These are phyloP conservation scores for Heterotilapia buettikoferi DNA, from an alignment of 2,113 vertebrate species.

Conservation along the genomic window DNA sequence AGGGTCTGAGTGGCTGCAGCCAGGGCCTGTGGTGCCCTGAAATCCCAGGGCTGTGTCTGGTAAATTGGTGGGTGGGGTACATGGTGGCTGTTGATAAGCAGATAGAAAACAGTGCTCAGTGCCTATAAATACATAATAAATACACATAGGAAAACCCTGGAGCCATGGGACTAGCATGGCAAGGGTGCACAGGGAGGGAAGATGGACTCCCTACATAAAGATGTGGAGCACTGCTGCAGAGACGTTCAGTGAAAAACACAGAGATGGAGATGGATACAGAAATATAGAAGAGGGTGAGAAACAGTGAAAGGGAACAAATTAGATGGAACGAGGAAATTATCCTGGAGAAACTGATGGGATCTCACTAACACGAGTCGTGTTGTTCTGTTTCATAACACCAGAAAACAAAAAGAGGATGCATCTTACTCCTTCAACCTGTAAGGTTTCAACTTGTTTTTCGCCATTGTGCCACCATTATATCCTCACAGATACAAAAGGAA, in stretches of 20 bases:
- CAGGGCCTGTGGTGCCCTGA: conserved; percentile 44
- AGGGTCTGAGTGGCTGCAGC: conserved; percentile 38
- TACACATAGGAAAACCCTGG: conserved; percentile 45
- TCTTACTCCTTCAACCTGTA: neutral
- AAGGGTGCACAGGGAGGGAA: neutral
- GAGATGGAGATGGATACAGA: neutral
- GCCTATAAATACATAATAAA: conserved; percentile 63
- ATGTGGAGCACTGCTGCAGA: neutral
- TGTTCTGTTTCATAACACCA: neutral
- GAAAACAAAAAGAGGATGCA: neutral
- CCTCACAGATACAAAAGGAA: conserved; percentile 13
- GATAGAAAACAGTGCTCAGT: conserved; percentile 50
- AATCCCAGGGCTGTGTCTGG: conserved; percentile 37
- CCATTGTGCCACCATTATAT: conserved; percentile 18
- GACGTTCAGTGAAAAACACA: neutral
- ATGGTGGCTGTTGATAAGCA: conserved; percentile 59
- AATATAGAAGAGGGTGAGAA: neutral
- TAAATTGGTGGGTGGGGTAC: conserved; percentile 68
- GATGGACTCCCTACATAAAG: neutral
- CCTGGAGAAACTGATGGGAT: neutral
- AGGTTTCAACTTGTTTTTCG: neutral
- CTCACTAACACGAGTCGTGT: neutral
- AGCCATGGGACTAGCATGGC: neutral
- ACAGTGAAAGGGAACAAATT: neutral
- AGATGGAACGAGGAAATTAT: neutral